Base-by-base conservation (phyloP, 2,888 invertebrate species). In the Andrena bicolor region DNA sequence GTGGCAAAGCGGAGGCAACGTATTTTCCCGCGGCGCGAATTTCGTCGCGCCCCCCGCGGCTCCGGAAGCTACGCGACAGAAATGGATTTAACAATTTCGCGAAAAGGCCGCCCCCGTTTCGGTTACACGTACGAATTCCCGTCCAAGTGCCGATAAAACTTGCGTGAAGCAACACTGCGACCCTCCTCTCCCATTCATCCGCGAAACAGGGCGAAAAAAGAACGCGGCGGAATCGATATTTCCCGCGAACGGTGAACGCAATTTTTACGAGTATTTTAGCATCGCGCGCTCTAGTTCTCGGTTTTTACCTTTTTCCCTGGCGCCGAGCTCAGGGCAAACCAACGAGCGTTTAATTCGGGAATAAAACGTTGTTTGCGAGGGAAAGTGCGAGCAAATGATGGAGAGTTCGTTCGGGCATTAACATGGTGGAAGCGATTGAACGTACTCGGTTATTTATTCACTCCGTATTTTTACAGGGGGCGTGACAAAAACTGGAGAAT, bases 291-390 rank as follows among this genome's bases (percentile, higher is more conserved):
- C n/a, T 58, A 49, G 48, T 51, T 20, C 41, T 23, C 7, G 41
- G 61, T 48, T 63, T 79, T 78, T 78, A 53, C 63, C 68, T 80
- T 80, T 80, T 69, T 41, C 16, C 26, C n/a, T 61, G 8, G 48
- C 74, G 41, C 20, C 78, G 53, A 51, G 65, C 60, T 71, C 69
- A 58, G 30, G 58, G 77, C 79, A 53, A 69, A 64, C 58, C 61
- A 7, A 20, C 13, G 48, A 78, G 26, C 79, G 61, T 79, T 78
- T 80, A 80, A 80, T 78, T 61, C 41, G 32, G 65, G 53, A 80
- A 71, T 78, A 78, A 80, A 80, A 63, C 79, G 32, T 32, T 79
- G 79, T 80, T 80, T 79, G 72, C 66, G 61, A 49, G 61, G 53
- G 13, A 32, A 66, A 77, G 61, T 53, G 53, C 30, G 80, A 66